Percentiles rank a stretch among this genome's conserved stretches.
Evolutionary conservation across 2,797 vertebrate genomes (phyloP).

Genomic region (Strix occidentalis): DNA sequence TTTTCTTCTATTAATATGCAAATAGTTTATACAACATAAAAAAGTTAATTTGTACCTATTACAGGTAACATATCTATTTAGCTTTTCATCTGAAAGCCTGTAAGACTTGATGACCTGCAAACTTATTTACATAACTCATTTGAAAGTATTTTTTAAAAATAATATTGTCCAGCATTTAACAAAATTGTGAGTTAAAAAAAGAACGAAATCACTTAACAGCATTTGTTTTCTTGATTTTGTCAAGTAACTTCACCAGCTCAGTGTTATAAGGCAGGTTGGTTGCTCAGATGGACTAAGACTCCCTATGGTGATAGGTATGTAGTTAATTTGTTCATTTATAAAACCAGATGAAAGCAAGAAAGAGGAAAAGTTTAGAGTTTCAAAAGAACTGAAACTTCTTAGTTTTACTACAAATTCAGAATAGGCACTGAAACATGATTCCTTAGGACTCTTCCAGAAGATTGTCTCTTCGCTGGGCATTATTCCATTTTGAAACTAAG

Average conservation of each 20-base stretch:
- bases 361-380: conserved; percentile 73
- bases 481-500: conserved; percentile 62
- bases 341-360: conserved; percentile 72
- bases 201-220: conserved; percentile 63
- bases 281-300: conserved; percentile 60
- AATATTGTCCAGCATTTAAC: conserved; percentile 72
- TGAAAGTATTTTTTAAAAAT: conserved; percentile 65
- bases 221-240: conserved; percentile 69
- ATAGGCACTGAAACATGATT: conserved; percentile 80
- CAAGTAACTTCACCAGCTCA: conserved; percentile 69
- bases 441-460: conserved; percentile 72
- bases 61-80: conserved; percentile 56
- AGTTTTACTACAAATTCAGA: conserved; percentile 68
- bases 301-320: conserved; percentile 32
- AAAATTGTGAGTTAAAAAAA: conserved; percentile 61
- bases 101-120: conserved; percentile 62
- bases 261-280: conserved; percentile 76
- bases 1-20: conserved; percentile 66
- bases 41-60: conserved; percentile 69
- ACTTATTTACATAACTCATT: conserved; percentile 57
- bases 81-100: conserved; percentile 59
- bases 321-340: conserved; percentile 68
- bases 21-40: conserved; percentile 71
- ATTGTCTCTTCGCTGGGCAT: conserved; percentile 77
- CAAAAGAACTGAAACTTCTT: conserved; percentile 78